Evolutionary conservation across 2,797 vertebrate genomes (phyloP), one percentile per base, ranked within the genome.

Genomic region (Emydoidea blandingii): DNA sequence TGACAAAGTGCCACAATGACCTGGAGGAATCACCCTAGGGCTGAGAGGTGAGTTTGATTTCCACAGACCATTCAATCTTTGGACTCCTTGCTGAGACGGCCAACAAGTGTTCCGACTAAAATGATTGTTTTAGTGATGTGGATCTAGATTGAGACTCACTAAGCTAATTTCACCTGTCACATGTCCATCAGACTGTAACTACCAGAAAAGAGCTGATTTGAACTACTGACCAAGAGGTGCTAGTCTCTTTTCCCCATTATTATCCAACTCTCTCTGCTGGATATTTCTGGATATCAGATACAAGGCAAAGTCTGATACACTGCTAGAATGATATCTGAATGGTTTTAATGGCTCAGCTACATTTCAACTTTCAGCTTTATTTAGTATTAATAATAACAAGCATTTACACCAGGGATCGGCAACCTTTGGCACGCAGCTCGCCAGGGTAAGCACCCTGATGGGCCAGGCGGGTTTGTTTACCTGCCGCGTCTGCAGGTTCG

Each of bases 291-390:
- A 44, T n/a, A 47, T 41, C 74, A 90, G 65, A 54, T 2, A 18
- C 91, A 12, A 84, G 52, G 49, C 8, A 86, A 91, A 89, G 56
- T 54, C 31, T 27, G 49, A 91, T 56, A 29, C 37, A 8, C 49
- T 56, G 56, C 56, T 95, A 68, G 68, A 93, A 41, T 93, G 84
- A 88, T 49, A 86, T 91, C 76, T 92, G 56, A n/a, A 79, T n/a
- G 83, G 29, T 78, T 85, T 92, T 92, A 91, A 84, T 23, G 25
- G 76, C 56, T 44, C 47, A 84, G 65, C 41, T 91, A 57, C 53
- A 21, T 25, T 82, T 18, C 89, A 76, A 92, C 79, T 88, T 91
- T 44, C 12, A 57, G 25, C 80, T 31, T 29, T 80, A 41, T 57
- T 65, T 65, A 65, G 34, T 68, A 68, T n/a, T 68, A 37, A n/a